Conservation (phyloP, 2,113 vertebrate species). For the Pangasianodon gigas region DNA sequence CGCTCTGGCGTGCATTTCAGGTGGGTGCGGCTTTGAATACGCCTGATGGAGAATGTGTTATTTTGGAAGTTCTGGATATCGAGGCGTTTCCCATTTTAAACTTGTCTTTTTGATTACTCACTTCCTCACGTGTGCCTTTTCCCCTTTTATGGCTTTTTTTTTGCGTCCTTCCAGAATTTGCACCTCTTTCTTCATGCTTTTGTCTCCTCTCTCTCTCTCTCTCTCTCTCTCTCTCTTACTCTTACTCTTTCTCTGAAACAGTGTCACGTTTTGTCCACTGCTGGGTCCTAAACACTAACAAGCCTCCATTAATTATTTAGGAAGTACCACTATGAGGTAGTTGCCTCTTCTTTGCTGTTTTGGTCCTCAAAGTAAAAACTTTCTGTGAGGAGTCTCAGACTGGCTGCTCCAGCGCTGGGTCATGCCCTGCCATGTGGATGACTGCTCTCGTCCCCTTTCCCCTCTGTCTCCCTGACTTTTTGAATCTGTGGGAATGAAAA, state of each 20-base stretch:
- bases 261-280: constrained; percentile 45
- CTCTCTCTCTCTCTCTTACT: neutral
- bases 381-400: neutral
- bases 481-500: constrained; percentile 6
- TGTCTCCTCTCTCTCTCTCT: neutral
- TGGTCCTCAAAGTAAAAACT: neutral
- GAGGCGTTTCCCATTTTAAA: neutral
- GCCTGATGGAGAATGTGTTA: neutral
- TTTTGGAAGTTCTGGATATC: neutral
- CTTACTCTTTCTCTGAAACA: neutral
- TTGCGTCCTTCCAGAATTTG: neutral
- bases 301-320: constrained; percentile 52
- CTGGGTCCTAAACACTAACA: constrained; percentile 35
- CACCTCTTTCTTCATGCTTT: neutral
- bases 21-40: neutral
- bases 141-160: neutral
- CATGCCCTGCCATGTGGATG: neutral
- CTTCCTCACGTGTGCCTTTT: neutral
- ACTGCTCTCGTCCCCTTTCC: neutral
- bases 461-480: neutral
- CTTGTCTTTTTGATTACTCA: neutral
- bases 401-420: neutral
- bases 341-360: neutral
- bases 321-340: constrained; percentile 8
- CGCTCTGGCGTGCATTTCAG: neutral